These are phyloP conservation scores for Drosophila leonis DNA, from an alignment of 2,888 invertebrate genomes.

Conservation along the genomic window DNA sequence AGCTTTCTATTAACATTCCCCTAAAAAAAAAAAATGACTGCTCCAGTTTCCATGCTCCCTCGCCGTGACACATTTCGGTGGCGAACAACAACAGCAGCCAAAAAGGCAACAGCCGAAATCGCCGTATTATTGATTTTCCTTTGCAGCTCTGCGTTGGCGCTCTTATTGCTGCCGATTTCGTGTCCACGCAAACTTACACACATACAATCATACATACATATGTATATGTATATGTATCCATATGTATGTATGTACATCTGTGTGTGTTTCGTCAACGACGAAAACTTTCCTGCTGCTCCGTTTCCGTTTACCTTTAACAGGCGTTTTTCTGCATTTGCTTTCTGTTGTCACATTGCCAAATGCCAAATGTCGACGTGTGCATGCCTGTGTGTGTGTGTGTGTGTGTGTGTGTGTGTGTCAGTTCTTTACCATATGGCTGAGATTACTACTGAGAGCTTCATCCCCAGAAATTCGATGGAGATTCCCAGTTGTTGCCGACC, in stretches of 20 bases:
- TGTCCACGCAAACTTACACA: conserved; percentile 25
- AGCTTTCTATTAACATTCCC: conserved; percentile 7
- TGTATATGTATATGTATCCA: background rate
- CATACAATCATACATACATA: background rate
- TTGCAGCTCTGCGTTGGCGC: conserved; percentile 60
- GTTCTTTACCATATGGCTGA: conserved; percentile 58
- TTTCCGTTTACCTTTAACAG: conserved; percentile 45
- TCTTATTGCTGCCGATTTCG: conserved; percentile 50
- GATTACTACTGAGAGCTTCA: conserved; percentile 45
- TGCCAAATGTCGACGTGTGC: conserved; percentile 42
- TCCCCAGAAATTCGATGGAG: conserved; percentile 32
- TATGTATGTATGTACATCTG: conserved; percentile 4
- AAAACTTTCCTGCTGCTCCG: conserved; percentile 44
- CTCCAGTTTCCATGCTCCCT: conserved; percentile 53
- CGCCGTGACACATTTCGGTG: conserved; percentile 49
- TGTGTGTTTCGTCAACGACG: conserved; percentile 42
- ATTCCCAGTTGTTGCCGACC: conserved; percentile 44
- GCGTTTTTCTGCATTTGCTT: conserved; percentile 62
- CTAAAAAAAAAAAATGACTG: conserved; percentile 18
- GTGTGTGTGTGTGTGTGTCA: conserved; percentile 11
- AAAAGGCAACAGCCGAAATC: conserved; percentile 48
- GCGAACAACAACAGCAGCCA: conserved; percentile 36
- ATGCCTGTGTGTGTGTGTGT: background rate
- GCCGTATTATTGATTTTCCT: conserved; percentile 70
- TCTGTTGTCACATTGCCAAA: conserved; percentile 77